Conservation (phyloP, 2,888 invertebrate genomes). For the Molanna angustata region DNA sequence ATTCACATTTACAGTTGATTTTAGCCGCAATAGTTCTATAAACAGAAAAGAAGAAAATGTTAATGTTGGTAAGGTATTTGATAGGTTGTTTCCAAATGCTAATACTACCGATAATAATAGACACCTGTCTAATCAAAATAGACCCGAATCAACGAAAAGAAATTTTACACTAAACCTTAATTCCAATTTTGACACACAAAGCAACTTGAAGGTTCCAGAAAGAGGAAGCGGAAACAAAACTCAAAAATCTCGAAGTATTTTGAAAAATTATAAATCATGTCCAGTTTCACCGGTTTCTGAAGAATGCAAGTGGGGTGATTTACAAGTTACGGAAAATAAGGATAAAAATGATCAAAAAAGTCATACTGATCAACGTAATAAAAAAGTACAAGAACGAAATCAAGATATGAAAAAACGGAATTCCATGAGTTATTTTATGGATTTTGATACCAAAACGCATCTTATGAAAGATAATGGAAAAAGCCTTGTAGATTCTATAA, state of each 20-base stretch:
- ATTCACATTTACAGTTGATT: conserved; percentile 44
- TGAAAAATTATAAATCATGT: conserved; percentile 71
- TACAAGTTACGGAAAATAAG: conserved; percentile 29
- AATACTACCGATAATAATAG: conserved; percentile 36
- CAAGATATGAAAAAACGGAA: conserved; percentile 54
- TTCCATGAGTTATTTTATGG: conserved; percentile 65
- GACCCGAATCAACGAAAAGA: conserved; percentile 35
- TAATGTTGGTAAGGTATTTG: conserved; percentile 44
- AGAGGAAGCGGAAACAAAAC: conserved; percentile 11
- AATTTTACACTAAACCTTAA: conserved; percentile 48
- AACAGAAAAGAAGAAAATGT: conserved; percentile 12
- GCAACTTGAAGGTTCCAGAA: conserved; percentile 14
- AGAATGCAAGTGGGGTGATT: conserved; percentile 65
- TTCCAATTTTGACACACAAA: conserved; percentile 43
- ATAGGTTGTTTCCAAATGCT: conserved; percentile 44
- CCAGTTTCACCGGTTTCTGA: conserved; percentile 82
- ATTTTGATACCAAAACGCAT: conserved; percentile 54
- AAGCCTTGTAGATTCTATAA: conserved; percentile 60
- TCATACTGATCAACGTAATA: conserved; percentile 41
- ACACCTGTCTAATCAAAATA: neutral
- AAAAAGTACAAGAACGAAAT: conserved; percentile 43
- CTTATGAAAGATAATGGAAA: conserved; percentile 49
- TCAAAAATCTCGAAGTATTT: conserved; percentile 49
- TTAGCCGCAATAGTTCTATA: conserved; percentile 32
- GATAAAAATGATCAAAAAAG: conserved; percentile 36